Conservation (phyloP, 1,140 invertebrate genomes). For the Drosophila pruinosa region DNA sequence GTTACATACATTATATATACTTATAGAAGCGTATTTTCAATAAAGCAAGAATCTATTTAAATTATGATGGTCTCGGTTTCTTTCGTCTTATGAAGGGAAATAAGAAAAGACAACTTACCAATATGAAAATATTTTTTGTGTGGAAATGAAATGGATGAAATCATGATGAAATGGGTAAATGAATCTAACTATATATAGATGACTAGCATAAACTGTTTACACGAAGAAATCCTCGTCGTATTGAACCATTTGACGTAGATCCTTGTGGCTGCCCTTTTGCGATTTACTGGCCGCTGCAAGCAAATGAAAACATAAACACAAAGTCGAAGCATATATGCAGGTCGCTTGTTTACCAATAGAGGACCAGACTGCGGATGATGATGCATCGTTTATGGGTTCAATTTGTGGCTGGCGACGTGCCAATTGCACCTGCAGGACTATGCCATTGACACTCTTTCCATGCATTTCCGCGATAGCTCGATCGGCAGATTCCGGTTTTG, state of each 20-base stretch:
- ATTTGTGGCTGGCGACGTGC: slow-evolving; percentile 92
- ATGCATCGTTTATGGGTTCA: slow-evolving; percentile 90
- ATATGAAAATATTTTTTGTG: neutral
- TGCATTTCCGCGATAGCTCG: slow-evolving; percentile 94
- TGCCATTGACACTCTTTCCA: slow-evolving; percentile 90
- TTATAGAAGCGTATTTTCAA: slow-evolving; percentile 76
- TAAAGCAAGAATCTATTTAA: slow-evolving; percentile 65
- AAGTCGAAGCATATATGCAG: neutral
- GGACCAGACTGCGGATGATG: slow-evolving; percentile 91
- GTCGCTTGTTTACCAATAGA: slow-evolving; percentile 85
- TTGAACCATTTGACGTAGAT: slow-evolving; percentile 87
- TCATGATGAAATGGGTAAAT: neutral
- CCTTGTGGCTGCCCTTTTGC: slow-evolving; percentile 91
- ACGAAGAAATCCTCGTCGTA: slow-evolving; percentile 86
- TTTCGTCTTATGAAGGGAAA: neutral
- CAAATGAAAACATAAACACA: neutral
- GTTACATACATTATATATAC: slow-evolving; percentile 44
- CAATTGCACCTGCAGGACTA: slow-evolving; percentile 90
- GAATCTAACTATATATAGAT: neutral
- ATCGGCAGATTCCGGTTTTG: slow-evolving; percentile 93
- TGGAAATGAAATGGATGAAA: slow-evolving; percentile 3
- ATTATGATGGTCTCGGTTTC: neutral
- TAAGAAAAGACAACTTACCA: slow-evolving; percentile 1
- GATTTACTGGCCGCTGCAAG: slow-evolving; percentile 89
- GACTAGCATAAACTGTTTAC: slow-evolving; percentile 20